phyloP scores from a whole-genome alignment of 2,888 invertebrate genomes.

The Temnothorax unifasciatus region DNA sequence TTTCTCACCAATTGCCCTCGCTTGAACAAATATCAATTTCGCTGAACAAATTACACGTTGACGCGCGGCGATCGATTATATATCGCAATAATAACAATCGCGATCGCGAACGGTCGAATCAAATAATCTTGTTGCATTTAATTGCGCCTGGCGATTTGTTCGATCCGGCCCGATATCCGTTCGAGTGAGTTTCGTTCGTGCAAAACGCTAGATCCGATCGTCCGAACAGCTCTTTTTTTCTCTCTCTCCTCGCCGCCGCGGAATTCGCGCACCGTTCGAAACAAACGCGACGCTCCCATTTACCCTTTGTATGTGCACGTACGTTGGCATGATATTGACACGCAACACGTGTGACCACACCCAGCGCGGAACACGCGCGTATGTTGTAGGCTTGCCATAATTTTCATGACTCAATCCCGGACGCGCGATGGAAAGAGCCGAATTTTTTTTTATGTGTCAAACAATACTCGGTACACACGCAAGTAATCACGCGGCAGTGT shows the following conservation, averaged over 20 bases:
- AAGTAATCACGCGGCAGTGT: neutral
- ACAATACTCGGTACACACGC: neutral
- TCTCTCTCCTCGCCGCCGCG: neutral
- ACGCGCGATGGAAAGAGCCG: neutral
- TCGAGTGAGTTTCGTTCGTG: neutral
- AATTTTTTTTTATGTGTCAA: neutral
- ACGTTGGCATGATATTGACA: conserved; percentile 47
- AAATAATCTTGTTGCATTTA: conserved; percentile 8
- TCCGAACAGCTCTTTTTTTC: neutral
- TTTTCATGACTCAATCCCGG: conserved; percentile 36
- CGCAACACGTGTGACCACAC: conserved; percentile 55
- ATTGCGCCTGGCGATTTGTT: conserved; percentile 18
- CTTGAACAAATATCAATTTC: conserved; percentile 45
- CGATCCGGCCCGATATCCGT: neutral
- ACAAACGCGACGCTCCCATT: conserved; percentile 48
- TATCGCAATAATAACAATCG: conserved; percentile 21
- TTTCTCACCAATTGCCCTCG: neutral
- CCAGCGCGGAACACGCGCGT: conserved; percentile 34
- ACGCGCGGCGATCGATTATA: conserved; percentile 33
- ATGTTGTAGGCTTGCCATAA: conserved; percentile 35
- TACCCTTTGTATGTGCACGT: conserved; percentile 21
- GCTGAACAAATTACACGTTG: conserved; percentile 13
- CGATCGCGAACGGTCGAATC: neutral
- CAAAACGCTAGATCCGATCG: neutral
- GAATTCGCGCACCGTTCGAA: conserved; percentile 37